Base-by-base conservation (phyloP, 1,140 invertebrate species). In the Saxidomus purpurata region DNA sequence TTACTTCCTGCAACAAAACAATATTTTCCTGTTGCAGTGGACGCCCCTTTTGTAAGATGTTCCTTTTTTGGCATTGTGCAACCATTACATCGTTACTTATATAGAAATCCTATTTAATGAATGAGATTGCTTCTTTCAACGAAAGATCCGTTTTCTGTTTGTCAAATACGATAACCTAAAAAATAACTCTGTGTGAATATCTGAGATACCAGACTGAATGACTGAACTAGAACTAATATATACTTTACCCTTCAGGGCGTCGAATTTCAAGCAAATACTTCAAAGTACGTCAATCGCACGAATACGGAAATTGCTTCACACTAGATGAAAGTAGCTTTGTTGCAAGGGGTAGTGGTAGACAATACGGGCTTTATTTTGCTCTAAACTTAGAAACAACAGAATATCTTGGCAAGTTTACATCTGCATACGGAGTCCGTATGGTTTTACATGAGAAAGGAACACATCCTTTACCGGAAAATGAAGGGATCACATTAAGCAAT, bases 401-500 rank as follows among this genome's bases (percentile, higher is more conserved):
- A 40, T 76, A 76, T 43, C 25, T 76, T 1, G 11, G 2, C 2
- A 22, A 76, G 4, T 43, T 6, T 25, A 25, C 71, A 40, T 76
- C 71, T 28, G 71, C 71, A 2, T 76, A 43, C 43, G 71, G 71
- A 22, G 71, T 76, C 28, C 71, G 71, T n/a, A 76, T 76, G 71
- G 36, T 76, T 47, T 38, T 76, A 49, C 71, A 76, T 43, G 71
- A 40, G 22, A 40, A 43, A 49, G 36, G 71, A 13, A 76, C 71
- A 9, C 28, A n/a, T n/a, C 71, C 71, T 17, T 25, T 76, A 8
- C 71, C 71, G 25, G 71, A 76, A 25, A 13, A 49, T 38, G 71
- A 76, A 49, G 71, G 71, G 28, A 4, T 76, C 4, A 76, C 71
- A n/a, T 28, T 76, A 1, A 76, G 43, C n/a, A 25, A 34, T 2